These are phyloP conservation scores for Tyrannus savana DNA, from an alignment of 2,113 vertebrate species.

Conservation along the genomic window DNA sequence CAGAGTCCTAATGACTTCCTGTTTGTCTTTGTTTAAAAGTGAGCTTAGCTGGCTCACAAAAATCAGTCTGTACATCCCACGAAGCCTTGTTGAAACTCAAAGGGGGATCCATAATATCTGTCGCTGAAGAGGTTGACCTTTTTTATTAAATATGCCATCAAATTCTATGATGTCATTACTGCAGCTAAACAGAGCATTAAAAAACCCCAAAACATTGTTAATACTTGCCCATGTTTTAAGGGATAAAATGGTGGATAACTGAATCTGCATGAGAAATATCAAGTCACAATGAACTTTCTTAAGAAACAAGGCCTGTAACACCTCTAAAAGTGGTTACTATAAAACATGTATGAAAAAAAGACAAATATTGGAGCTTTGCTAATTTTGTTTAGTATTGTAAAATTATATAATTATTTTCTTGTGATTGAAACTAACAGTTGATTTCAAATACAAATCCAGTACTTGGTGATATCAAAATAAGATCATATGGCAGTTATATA, in stretches of 20 bases:
- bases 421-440: background rate
- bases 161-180: background rate
- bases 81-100: background rate
- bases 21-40: background rate
- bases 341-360: background rate
- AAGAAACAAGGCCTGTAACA: background rate
- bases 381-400: background rate
- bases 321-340: background rate
- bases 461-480: background rate
- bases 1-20: background rate
- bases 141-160: background rate
- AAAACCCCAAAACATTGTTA: background rate
- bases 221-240: background rate
- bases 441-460: background rate
- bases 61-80: background rate
- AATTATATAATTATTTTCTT: background rate
- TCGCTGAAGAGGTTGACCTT: background rate
- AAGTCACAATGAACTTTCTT: background rate
- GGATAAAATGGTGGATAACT: background rate
- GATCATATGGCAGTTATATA: background rate
- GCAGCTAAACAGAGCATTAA: background rate
- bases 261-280: background rate
- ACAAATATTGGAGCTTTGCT: background rate
- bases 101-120: background rate
- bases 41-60: background rate